Evolutionary conservation across 2,888 invertebrate genomes (phyloP).

Genomic region (Periphyllus acericola): DNA sequence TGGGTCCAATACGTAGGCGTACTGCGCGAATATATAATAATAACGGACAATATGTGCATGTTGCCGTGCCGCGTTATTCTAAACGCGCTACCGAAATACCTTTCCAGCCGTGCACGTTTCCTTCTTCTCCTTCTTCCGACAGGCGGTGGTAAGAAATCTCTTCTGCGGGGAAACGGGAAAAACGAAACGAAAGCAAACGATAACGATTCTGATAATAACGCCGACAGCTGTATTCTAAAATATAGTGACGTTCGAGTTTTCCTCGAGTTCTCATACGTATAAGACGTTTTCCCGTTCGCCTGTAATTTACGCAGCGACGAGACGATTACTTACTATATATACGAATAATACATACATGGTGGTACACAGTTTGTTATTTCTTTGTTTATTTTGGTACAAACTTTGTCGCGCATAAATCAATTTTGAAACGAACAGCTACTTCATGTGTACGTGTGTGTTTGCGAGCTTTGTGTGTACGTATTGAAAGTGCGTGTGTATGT

Average conservation of each 20-base stretch:
- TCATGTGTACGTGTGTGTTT: neutral
- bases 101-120: too few relatives aligned
- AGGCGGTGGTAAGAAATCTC: too few relatives aligned
- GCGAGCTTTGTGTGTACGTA: neutral
- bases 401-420: slow-evolving; percentile 24
- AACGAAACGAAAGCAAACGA: neutral
- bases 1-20: too few relatives aligned
- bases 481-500: neutral
- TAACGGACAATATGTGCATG: too few relatives aligned
- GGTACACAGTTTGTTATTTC: slow-evolving; percentile 29
- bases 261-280: neutral
- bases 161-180: neutral
- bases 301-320: neutral
- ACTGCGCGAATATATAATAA: too few relatives aligned
- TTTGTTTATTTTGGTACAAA: slow-evolving; percentile 36
- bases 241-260: neutral
- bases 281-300: neutral
- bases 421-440: neutral
- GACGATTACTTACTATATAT: neutral
- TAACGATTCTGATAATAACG: neutral
- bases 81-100: too few relatives aligned
- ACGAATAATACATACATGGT: neutral
- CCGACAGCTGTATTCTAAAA: neutral
- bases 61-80: too few relatives aligned
- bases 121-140: too few relatives aligned